phyloP scores from a whole-genome alignment of 1,140 invertebrate species.

The Saccostrea glomerata region DNA sequence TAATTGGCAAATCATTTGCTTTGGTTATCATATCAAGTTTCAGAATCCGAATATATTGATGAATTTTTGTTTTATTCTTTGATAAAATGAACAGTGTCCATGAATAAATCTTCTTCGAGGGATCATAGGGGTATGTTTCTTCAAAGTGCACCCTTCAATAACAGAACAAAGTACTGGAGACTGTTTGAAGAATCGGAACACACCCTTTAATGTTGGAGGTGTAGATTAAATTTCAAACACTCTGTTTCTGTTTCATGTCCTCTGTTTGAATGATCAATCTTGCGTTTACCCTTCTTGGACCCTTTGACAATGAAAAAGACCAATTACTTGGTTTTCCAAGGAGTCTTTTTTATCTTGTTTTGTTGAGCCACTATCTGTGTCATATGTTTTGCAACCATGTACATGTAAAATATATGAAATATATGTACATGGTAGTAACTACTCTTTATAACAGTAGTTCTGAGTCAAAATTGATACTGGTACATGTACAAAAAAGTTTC shows the following conservation, averaged over 20 bases:
- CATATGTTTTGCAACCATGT: not conserved
- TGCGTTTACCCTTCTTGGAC: not conserved
- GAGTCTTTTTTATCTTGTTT: not conserved
- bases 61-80: not conserved
- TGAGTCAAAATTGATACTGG: too few relatives aligned
- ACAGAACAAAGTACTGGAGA: not conserved
- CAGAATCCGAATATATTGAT: too few relatives aligned
- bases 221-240: not conserved
- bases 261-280: not conserved
- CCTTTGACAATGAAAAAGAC: not conserved
- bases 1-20: too few relatives aligned
- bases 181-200: not conserved
- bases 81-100: not conserved
- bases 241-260: conserved; percentile 7
- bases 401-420: too few relatives aligned
- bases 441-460: too few relatives aligned
- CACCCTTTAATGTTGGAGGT: not conserved
- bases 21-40: too few relatives aligned
- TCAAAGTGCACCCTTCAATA: not conserved
- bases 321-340: not conserved
- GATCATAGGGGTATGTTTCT: not conserved
- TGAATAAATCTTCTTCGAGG: not conserved
- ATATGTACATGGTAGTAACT: too few relatives aligned
- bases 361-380: not conserved
- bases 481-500: too few relatives aligned